Evolutionary conservation across 2,797 vertebrate species (phyloP), one percentile per base, ranked within the genome.

Genomic region (Myotis daubentonii): DNA sequence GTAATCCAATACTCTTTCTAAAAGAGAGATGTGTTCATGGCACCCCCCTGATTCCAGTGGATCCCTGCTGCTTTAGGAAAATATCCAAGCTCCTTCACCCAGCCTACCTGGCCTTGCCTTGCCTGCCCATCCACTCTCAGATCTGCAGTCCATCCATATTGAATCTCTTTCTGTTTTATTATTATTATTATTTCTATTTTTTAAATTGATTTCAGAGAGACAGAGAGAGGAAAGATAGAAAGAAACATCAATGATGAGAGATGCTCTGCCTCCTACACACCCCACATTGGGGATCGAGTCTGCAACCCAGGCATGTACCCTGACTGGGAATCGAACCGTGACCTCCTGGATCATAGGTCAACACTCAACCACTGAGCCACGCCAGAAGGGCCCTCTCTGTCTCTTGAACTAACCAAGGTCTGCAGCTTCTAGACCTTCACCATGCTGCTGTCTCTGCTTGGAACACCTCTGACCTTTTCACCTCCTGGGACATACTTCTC

Each of bases 111-210:
- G 36, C 57, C 30, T 10, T 68, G 8, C 68, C 30, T 19, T 68
- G 49, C 6, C n/a, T 20, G 1, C 3, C 25, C 2, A 2, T 20
- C 5, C 11, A 4, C 11, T 10, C 16, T 33, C 51, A 41, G 38
- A 47, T 49, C 57, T 28, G 16, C 1, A 28, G 36, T n/a, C 23
- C 2, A 2, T 23, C 25, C 30, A 11, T 28, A 20, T 1, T 17
- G 22, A 41, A 49, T 20, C 1, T 4, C 20, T 71, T 78, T 33
- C 36, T 85, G 47, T 11, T 62, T 66, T 36, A 76, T 71, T 60
- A 28, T 12, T 60, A 28, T 5, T 60, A 11, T 57, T 57, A 57
- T 57, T 60, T 60, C 57, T 60, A 60, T 22, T 60, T 57, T 28
- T 28, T 12, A 60, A 60, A 28, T 60, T 60, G 25, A 60, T 60